Evolutionary conservation across 2,113 vertebrate genomes (phyloP).

Genomic region (Empidonax traillii): DNA sequence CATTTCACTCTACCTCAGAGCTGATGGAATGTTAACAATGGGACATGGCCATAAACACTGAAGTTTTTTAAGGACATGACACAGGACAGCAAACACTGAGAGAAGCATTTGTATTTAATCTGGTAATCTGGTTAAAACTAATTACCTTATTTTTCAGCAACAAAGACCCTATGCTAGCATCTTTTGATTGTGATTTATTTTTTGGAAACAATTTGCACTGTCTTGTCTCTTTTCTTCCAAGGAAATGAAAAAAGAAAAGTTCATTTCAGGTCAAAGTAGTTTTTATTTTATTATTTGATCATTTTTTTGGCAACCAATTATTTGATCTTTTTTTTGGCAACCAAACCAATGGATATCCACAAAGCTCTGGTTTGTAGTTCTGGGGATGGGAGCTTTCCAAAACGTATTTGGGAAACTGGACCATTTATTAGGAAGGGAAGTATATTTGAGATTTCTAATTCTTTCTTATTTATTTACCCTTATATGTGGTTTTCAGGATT

Average conservation of each 20-base stretch:
- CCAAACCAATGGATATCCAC: not conserved
- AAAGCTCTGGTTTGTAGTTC: not conserved
- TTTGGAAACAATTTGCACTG: not conserved
- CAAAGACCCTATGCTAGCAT: not conserved
- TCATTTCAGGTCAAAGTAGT: not conserved
- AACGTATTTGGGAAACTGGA: not conserved
- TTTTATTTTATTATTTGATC: slow-evolving; percentile 10
- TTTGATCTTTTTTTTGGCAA: slow-evolving; percentile 24
- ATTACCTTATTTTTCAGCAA: not conserved
- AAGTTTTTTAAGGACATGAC: not conserved
- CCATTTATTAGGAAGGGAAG: not conserved
- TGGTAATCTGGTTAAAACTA: not conserved
- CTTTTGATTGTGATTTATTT: not conserved
- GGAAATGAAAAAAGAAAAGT: not conserved
- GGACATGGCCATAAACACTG: not conserved
- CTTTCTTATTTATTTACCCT: not conserved
- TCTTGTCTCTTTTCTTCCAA: not conserved
- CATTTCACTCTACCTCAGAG: not conserved
- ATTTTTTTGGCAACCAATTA: slow-evolving; percentile 19
- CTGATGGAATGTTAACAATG: not conserved
- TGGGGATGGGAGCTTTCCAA: slow-evolving; percentile 16
- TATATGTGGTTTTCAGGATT: not conserved
- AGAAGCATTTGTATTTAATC: not conserved
- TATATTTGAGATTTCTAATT: not conserved
- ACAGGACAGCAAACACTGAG: not conserved